Conservation (phyloP, 2,797 vertebrate genomes). For the Rhabdophis nuchalis region DNA sequence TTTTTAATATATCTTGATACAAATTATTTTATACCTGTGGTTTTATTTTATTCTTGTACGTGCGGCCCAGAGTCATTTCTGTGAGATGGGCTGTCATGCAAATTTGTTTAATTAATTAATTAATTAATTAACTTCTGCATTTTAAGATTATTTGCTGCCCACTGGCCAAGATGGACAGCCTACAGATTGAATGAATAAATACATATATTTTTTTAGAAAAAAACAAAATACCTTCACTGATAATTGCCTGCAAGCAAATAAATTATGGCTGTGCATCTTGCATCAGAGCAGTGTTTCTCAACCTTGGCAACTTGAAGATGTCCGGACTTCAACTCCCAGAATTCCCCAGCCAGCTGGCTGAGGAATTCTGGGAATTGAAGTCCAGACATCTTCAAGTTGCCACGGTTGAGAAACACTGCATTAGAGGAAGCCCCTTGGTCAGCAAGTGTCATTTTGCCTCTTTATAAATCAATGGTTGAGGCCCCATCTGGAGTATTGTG, state of each 20-base stretch:
- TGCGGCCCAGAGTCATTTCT: background rate
- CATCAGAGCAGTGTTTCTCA: too few relatives aligned
- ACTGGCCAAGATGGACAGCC: background rate
- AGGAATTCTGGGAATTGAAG: too few relatives aligned
- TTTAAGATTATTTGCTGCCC: background rate
- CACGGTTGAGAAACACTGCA: too few relatives aligned
- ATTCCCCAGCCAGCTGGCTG: too few relatives aligned
- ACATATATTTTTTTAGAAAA: background rate
- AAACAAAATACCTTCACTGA: background rate
- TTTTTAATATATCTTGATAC: too few relatives aligned
- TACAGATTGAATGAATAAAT: background rate
- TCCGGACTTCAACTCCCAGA: too few relatives aligned
- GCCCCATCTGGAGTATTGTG: too few relatives aligned
- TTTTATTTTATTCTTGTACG: background rate
- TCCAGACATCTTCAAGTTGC: too few relatives aligned
- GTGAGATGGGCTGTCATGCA: background rate
- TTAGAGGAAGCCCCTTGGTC: too few relatives aligned
- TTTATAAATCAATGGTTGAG: too few relatives aligned
- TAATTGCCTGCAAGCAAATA: background rate
- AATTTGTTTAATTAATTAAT: background rate
- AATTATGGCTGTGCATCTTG: background rate
- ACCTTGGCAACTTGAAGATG: too few relatives aligned
- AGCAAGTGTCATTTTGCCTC: too few relatives aligned
- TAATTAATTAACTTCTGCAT: background rate
- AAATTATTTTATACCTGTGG: background rate